Evolutionary conservation across 2,113 vertebrate genomes (phyloP), one percentile per base, ranked within the genome.

Genomic region (Connochaetes taurinus): DNA sequence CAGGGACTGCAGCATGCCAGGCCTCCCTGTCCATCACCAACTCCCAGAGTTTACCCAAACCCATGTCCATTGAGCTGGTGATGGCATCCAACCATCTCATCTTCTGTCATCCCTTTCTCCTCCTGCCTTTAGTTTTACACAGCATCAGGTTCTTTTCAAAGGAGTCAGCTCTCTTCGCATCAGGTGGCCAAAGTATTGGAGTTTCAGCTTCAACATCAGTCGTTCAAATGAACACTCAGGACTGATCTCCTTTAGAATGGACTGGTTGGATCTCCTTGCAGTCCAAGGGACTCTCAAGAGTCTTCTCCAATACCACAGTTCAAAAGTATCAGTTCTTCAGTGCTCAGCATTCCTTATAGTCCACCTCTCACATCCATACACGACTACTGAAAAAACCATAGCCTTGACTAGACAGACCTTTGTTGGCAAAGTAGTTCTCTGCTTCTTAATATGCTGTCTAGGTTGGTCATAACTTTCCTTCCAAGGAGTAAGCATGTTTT

Each of bases 11-110:
- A 71, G 33, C n/a, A 21, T 33, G 2, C n/a, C 33, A 36, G 17
- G n/a, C 17, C n/a, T 71, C 64, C 17, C 64, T 71, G n/a, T 71
- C 4, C 9, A 71, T 36, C 64, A 71, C 2, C 64, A 36, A 36
- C 64, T 67, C 33, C 17, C 8, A 1, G n/a, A 21, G n/a, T 67
- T 67, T 67, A 36, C n/a, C 8, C n/a, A 67, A 67, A 67, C 64
- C 17, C 33, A 67, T 67, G 64, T 67, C 1, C 64, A 36, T 21
- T 21, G 33, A 67, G 17, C 5, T 0, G 0, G 33, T 36, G 17
- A 36, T 21, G 64, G 8, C 64, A 67, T 67, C 64, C 64, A 67
- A 21, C 64, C 17, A 36, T 5, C 4, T 36, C 64, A 21, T 36
- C 33, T 17, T 36, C 2, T 36, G 64, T 67, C 0, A 0, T 36